These are phyloP conservation scores for Glaucomys volans DNA, from an alignment of 2,113 vertebrate genomes.

Conservation along the genomic window DNA sequence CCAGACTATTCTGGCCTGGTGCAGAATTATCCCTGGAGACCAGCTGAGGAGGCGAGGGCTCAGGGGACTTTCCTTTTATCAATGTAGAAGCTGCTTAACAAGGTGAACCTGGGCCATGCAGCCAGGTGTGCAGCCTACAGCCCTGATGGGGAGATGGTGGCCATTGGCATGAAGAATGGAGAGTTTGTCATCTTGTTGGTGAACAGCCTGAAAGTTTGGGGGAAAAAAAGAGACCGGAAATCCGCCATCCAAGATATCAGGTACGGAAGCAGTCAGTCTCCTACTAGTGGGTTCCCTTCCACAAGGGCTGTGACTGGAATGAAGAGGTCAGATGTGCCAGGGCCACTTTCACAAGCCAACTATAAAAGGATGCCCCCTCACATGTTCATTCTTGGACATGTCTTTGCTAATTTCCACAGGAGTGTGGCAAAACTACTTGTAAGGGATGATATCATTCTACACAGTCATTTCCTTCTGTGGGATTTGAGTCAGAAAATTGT, in stretches of 20 bases:
- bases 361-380: not conserved
- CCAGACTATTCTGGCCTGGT: not conserved
- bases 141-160: constrained; percentile 96
- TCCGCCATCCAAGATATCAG: constrained; percentile 96
- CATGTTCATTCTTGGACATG: not conserved
- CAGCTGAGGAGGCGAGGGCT: not conserved
- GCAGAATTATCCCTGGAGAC: not conserved
- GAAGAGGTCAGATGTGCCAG: not conserved
- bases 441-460: not conserved
- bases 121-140: constrained; percentile 95
- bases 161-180: constrained; percentile 97
- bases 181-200: constrained; percentile 96
- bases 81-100: constrained; percentile 96
- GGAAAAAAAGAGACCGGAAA: constrained; percentile 97
- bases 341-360: not conserved
- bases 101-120: constrained; percentile 94
- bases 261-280: constrained; percentile 78
- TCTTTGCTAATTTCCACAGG: not conserved
- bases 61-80: not conserved
- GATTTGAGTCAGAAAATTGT: not conserved
- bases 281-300: not conserved
- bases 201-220: constrained; percentile 96
- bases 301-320: not conserved
- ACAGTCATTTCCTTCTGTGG: not conserved
- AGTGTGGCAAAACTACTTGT: not conserved